A percentile compares a stretch with the other conserved stretches of the same genome.
Conservation (phyloP, 2,888 invertebrate species). For the Zygaena filipendulae region DNA sequence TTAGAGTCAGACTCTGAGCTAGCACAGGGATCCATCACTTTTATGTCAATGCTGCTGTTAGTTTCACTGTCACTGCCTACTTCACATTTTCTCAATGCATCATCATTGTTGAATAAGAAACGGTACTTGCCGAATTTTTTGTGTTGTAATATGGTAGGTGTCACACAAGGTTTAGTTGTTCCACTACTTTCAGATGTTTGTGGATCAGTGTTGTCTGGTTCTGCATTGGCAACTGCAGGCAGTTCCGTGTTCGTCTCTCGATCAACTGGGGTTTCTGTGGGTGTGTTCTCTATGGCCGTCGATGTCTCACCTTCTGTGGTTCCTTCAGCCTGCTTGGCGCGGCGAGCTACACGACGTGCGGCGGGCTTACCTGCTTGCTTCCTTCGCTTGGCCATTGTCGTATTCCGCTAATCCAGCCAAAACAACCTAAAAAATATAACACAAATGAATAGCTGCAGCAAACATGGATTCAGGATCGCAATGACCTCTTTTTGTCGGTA, state of each 20-base stretch:
- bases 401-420: conserved; percentile 20
- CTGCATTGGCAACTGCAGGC: conserved; percentile 14
- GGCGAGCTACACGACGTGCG: conserved; percentile 43
- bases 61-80: conserved; percentile 62
- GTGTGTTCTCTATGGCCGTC: conserved; percentile 20
- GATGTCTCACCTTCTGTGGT: conserved; percentile 34
- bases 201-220: conserved; percentile 17
- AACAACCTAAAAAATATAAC: conserved; percentile 17
- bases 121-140: conserved; percentile 70
- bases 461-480: conserved; percentile 16
- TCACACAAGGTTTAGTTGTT: conserved; percentile 26
- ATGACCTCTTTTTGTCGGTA: conserved; percentile 49
- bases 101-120: conserved; percentile 52
- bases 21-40: conserved; percentile 48
- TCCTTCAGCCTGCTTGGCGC: conserved; percentile 37
- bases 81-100: conserved; percentile 43
- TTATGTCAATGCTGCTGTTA: conserved; percentile 54
- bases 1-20: conserved; percentile 63
- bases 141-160: conserved; percentile 47
- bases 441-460: conserved; percentile 15
- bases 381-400: conserved; percentile 52
- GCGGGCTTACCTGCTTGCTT: conserved; percentile 41
- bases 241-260: conserved; percentile 11
- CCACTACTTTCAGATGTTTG: conserved; percentile 22
- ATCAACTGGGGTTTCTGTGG: conserved; percentile 15